A percentile compares a stretch with the other conserved stretches of the same genome.
phyloP scores from a whole-genome alignment of 1,140 invertebrate species.

The Aphaenogaster ashmeadi region DNA sequence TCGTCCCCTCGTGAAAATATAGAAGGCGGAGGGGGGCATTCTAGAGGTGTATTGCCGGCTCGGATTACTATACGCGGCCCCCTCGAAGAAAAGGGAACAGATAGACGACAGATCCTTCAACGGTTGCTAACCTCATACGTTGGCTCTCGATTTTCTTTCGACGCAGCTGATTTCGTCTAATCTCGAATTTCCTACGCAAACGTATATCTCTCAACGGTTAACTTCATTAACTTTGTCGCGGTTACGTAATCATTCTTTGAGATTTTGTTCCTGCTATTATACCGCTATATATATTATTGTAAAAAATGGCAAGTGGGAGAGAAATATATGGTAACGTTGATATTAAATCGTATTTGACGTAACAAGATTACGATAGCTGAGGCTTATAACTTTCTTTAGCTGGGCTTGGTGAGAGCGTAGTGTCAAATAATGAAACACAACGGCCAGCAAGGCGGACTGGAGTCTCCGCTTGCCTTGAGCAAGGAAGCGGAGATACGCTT shows the following conservation, averaged over 20 bases:
- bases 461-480: conserved; percentile 54
- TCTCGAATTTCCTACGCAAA: conserved; percentile 30
- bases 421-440: conserved; percentile 43
- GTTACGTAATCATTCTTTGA: not conserved
- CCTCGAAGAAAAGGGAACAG: conserved; percentile 40
- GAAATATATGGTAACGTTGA: not conserved
- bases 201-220: not conserved
- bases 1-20: conserved; percentile 79
- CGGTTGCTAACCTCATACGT: conserved; percentile 67
- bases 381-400: not conserved
- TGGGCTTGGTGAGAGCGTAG: too few species aligned
- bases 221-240: not conserved
- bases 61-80: conserved; percentile 77
- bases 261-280: not conserved
- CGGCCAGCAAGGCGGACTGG: conserved; percentile 34
- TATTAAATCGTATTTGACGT: not conserved
- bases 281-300: not conserved
- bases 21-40: conserved; percentile 78
- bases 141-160: conserved; percentile 34
- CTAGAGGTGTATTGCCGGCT: conserved; percentile 82
- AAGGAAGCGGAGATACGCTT: conserved; percentile 85
- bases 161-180: conserved; percentile 42
- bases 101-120: conserved; percentile 33
- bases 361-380: not conserved
- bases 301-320: not conserved